Evolutionary conservation across 1,140 invertebrate species (phyloP), one percentile per base, ranked within the genome.

Genomic region (Antheraea pernyi): DNA sequence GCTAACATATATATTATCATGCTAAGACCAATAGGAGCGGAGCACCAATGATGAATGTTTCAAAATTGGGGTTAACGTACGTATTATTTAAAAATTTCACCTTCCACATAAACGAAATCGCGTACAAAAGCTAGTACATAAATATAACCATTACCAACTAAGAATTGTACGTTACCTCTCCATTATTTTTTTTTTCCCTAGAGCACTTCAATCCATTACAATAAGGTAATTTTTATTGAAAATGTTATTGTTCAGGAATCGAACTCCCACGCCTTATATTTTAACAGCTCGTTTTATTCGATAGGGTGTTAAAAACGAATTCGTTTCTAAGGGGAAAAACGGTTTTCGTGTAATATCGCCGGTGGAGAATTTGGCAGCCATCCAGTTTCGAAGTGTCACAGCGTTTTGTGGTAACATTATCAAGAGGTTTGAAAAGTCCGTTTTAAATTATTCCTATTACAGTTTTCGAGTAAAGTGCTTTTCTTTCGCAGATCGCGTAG

Each of bases 291-390:
- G 16, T 53, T 53, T 53, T 53, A 53, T 53, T 53, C 16, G 46
- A 53, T 53, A 53, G 46, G 46, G 46, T 53, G 46, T 53, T 53
- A 53, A 53, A 53, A 53, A 53, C 46, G 39, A 42, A 42, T 42
- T 42, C 46, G 13, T n/a, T 53, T 53, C 16, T n/a, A 53, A 53
- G 16, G 16, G 9, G 46, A 53, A 53, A 53, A 53, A 53, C 46
- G 46, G 16, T 13, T 53, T n/a, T n/a, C 16, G 16, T 53, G 11
- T 13, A 53, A 53, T 53, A 53, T 53, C 13, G 13, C 16, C 16
- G 0, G 46, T 53, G 16, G 46, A 53, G 13, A 53, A 53, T 53
- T 53, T 53, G 46, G 46, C 46, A 53, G 46, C 16, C 46, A 11
- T 16, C 46, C 46, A 53, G 46, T n/a, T 53, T 53, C 5, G 39